These are phyloP conservation scores for Bombylius discolor DNA, from an alignment of 2,888 invertebrate species.

Conservation along the genomic window DNA sequence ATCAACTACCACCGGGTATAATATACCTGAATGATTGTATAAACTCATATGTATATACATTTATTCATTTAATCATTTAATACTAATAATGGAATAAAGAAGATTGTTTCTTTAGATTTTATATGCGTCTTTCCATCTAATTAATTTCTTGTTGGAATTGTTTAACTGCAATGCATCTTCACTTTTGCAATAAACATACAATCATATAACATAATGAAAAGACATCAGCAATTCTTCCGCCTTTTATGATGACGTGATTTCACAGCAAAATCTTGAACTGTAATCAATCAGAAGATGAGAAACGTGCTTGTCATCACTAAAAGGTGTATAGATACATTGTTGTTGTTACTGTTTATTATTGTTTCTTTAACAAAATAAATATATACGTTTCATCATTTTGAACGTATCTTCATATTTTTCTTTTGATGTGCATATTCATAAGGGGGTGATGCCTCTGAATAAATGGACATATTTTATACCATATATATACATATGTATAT, in stretches of 20 bases:
- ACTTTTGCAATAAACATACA: too few species aligned
- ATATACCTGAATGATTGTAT: neutral
- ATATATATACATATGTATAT: too few species aligned
- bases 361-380: too few species aligned
- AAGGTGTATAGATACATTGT: neutral
- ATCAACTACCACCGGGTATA: neutral
- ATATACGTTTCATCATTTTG: too few species aligned
- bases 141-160: neutral
- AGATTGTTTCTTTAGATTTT: neutral
- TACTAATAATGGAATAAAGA: too few species aligned
- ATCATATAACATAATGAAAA: too few species aligned
- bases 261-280: conserved; percentile 4
- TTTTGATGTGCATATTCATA: conserved; percentile 3
- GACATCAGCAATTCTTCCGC: neutral
- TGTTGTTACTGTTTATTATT: too few species aligned
- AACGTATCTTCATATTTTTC: neutral
- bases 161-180: neutral
- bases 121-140: too few species aligned
- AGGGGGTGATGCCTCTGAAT: neutral
- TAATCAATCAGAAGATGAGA: neutral
- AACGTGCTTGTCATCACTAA: neutral
- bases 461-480: too few species aligned
- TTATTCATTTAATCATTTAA: too few species aligned
- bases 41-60: neutral
- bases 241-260: conserved; percentile 1